Evolutionary conservation across 1,140 invertebrate species (phyloP), one percentile per base, ranked within the genome.

Genomic region (Ephestia elutella): DNA sequence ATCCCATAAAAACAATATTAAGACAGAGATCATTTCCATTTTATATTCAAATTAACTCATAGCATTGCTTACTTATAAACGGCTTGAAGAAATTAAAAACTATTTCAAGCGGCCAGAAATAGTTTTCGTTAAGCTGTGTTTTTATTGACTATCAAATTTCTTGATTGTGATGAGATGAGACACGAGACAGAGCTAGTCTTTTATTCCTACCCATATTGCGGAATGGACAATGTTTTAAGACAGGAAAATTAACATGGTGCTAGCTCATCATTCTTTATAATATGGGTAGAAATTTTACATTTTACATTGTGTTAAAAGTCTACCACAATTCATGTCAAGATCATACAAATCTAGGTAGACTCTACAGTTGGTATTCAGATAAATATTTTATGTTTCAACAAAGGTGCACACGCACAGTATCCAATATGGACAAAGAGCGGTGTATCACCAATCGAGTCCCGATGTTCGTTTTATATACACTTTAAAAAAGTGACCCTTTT

Each of bases 321-420:
- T 85, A 87, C 76, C 85, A 87, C 75, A 86, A 87, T 86, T 87
- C 81, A 85, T 86, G 79, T 78, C 72, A 76, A 70, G 75, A 78
- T 82, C 71, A 71, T 65, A 84, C 78, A 87, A 87, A 85, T 87
- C 70, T 85, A 87, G 82, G 79, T 86, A 87, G 85, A 85, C 85
- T 85, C 71, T 72, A 82, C 71, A 76, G 65, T 70, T 71, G 66
- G 65, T 78, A 70, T 70, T 78, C 75, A 77, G 80, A 85, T 86
- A 87, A 86, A 87, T 86, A 86, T 87, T 87, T 87, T 78, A 87
- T 70, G 71, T 82, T 87, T 86, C 75, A 87, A 86, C 83, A 85
- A 85, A 75, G 69, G 78, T 81, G 85, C 77, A 76, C 75, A 68
- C 81, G 71, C 75, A 73, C 81, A 79, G 71, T 76, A 79, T 87